Conservation (phyloP, 2,113 vertebrate species). For the Microtus pennsylvanicus region DNA sequence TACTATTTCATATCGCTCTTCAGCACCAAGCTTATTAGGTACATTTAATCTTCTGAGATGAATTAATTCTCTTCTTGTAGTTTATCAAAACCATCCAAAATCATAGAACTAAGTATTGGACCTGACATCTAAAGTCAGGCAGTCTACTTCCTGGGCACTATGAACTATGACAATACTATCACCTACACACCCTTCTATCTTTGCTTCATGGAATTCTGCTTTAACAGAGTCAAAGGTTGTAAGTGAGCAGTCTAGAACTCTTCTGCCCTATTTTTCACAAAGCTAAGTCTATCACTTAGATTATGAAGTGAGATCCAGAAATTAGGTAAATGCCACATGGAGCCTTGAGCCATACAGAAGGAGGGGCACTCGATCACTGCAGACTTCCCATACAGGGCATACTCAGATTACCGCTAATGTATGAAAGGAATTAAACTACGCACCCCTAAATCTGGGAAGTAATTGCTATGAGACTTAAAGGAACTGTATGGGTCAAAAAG, state of each 20-base stretch:
- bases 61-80: background rate
- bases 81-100: background rate
- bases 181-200: background rate
- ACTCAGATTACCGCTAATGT: background rate
- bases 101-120: background rate
- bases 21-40: background rate
- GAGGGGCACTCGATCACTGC: background rate
- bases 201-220: background rate
- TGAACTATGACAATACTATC: background rate
- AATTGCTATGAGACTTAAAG: background rate
- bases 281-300: background rate
- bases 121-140: background rate
- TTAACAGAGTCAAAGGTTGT: background rate
- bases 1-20: slow-evolving; percentile 6
- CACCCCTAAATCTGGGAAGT: background rate
- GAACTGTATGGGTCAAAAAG: background rate
- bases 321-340: background rate
- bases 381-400: background rate
- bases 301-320: background rate
- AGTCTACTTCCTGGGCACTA: background rate
- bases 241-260: background rate
- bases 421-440: slow-evolving; percentile 20
- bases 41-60: background rate
- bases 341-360: background rate
- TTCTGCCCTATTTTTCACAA: background rate